Conservation (phyloP, 92 coral and sea anemone genomes). For the Parazoanthus atlanticus region DNA sequence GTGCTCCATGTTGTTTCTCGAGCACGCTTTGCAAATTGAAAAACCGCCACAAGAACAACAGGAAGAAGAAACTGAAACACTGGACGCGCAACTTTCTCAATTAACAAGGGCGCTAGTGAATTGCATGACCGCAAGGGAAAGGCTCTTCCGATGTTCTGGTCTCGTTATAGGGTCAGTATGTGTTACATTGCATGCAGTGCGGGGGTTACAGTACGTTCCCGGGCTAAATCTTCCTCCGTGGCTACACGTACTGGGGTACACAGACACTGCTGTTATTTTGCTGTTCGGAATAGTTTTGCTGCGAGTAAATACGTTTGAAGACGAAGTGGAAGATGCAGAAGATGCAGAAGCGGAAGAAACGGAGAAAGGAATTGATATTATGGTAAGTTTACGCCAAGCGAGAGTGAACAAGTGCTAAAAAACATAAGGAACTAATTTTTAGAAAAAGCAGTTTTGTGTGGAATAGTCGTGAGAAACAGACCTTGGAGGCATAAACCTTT, state of each 20-base stretch:
- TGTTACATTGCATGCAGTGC: neutral
- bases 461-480: no score
- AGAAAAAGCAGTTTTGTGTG: no score
- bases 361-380: slow-evolving; percentile 15
- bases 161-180: neutral
- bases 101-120: neutral
- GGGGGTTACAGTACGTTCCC: slow-evolving; percentile 11
- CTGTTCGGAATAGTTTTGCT: neutral
- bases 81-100: neutral
- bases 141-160: neutral
- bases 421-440: no score
- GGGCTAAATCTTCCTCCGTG: neutral
- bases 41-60: neutral
- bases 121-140: neutral
- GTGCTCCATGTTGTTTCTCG: neutral
- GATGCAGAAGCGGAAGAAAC: neutral
- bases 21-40: neutral
- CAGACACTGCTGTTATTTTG: neutral
- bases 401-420: no score
- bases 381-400: slow-evolving; percentile 4
- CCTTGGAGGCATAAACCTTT: no score
- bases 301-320: neutral
- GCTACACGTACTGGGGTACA: neutral
- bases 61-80: neutral
- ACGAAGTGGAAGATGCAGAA: neutral